Base-by-base conservation (phyloP, 1,140 invertebrate genomes). In the Drosophila chauvacae region DNA sequence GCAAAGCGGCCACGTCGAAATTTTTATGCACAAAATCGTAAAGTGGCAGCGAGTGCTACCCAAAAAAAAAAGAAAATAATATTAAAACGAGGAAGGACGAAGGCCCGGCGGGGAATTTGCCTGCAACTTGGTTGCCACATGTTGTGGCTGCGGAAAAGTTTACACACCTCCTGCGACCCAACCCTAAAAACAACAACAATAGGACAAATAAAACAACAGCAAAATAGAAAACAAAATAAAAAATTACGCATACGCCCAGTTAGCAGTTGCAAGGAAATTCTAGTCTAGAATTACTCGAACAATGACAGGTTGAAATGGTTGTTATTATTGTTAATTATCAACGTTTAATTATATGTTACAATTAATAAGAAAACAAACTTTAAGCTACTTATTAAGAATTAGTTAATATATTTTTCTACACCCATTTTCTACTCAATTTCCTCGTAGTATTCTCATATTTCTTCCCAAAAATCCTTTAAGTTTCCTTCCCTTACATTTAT, bases 181-280 rank as follows among this genome's bases (percentile, higher is more conserved):
- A 16, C 18, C 20, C 20, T 4, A 18, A 35, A 63, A 16, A 48
- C 44, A 47, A 23, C 23, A 23, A n/a, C 26, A 51, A 50, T 10
- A 26, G 11, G 18, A 39, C 11, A 28, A 26, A 0, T 26, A 47
- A 28, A 50, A n/a, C 16, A 26, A 16, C 0, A 30, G 13, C 14
- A 51, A 18, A 1, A 11, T 23, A 9, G 18, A n/a, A 69, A 23
- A 62, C 16, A 11, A 50, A 50, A 23, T 16, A 48, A 55, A 51
- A 84, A 41, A 82, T 73, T 84, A 80, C 68, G 77, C 77, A 84
- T 84, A 80, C 68, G 81, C 60, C 64, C 57, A 56, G 81, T 64
- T 62, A 56, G 72, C 63, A 65, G 14, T 47, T 51, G 57, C 39
- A 69, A 23, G 14, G 59, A 79, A 71, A 35, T 55, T 55, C 20